These are phyloP conservation scores for Sardina pilchardus DNA, from an alignment of 2,113 vertebrate genomes.

Conservation along the genomic window DNA sequence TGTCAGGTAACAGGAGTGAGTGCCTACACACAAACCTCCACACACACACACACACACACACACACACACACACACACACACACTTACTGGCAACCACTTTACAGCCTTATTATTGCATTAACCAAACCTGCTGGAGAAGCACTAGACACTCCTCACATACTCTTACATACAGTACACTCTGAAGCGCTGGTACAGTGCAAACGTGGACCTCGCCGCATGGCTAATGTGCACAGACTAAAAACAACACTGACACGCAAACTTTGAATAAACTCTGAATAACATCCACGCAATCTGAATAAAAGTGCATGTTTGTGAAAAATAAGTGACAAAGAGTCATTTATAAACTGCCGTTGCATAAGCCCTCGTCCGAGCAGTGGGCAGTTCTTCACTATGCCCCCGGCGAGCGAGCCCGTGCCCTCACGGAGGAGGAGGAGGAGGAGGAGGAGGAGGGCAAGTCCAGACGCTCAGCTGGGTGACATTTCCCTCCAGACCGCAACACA, in stretches of 20 bases:
- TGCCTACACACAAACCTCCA: not conserved
- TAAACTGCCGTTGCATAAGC: not conserved
- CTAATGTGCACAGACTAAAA: not conserved
- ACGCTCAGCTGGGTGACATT: not conserved
- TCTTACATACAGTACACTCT: not conserved
- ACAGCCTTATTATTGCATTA: not conserved
- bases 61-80: not conserved
- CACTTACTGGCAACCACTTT: not conserved
- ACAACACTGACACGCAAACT: too few species aligned
- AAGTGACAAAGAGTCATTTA: not conserved
- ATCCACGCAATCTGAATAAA: not conserved
- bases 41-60: slow-evolving; percentile 10
- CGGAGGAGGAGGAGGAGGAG: not conserved
- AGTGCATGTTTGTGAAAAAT: not conserved
- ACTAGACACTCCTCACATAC: not conserved
- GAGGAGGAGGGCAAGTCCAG: not conserved
- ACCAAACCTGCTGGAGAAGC: not conserved
- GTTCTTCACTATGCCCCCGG: not conserved
- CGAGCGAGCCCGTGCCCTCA: not conserved
- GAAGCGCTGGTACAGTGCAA: not conserved
- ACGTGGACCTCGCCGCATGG: not conserved
- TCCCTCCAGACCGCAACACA: not conserved
- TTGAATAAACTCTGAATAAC: too few species aligned
- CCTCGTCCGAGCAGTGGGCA: not conserved
- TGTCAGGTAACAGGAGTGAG: not conserved